These are phyloP conservation scores for Willisornis vidua DNA, from an alignment of 2,113 vertebrate genomes.

Conservation along the genomic window DNA sequence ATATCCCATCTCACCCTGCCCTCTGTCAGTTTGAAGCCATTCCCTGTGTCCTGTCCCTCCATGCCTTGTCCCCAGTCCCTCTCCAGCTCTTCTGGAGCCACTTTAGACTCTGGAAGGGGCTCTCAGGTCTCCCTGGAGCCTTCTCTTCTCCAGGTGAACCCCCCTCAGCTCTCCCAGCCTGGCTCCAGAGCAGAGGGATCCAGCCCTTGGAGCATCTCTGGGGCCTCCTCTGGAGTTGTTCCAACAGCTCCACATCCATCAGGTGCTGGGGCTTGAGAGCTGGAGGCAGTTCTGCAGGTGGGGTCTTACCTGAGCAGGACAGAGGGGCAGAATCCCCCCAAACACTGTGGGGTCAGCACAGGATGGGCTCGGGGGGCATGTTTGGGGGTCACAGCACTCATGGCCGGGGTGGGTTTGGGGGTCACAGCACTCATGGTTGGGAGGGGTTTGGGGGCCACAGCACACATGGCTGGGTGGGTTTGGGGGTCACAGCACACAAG, in stretches of 20 bases:
- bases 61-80: background rate
- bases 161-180: background rate
- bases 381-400: background rate
- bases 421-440: too few species aligned
- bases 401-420: too few species aligned
- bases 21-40: background rate
- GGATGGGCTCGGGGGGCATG: background rate
- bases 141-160: background rate
- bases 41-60: background rate
- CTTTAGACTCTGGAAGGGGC: background rate
- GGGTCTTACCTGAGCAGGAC: background rate
- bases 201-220: background rate
- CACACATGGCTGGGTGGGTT: too few species aligned
- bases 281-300: background rate
- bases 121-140: background rate
- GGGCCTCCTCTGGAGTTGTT: background rate
- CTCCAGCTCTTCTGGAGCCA: background rate
- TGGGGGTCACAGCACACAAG: too few species aligned
- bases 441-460: too few species aligned
- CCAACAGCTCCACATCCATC: background rate
- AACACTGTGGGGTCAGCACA: background rate
- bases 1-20: fast-evolving
- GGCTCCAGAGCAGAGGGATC: background rate
- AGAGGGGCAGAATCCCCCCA: background rate
- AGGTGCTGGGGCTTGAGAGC: background rate